A percentile compares a stretch with the other conserved stretches of the same genome.
phyloP scores from a whole-genome alignment of 2,888 invertebrate genomes.

The Coenonympha arcania region DNA sequence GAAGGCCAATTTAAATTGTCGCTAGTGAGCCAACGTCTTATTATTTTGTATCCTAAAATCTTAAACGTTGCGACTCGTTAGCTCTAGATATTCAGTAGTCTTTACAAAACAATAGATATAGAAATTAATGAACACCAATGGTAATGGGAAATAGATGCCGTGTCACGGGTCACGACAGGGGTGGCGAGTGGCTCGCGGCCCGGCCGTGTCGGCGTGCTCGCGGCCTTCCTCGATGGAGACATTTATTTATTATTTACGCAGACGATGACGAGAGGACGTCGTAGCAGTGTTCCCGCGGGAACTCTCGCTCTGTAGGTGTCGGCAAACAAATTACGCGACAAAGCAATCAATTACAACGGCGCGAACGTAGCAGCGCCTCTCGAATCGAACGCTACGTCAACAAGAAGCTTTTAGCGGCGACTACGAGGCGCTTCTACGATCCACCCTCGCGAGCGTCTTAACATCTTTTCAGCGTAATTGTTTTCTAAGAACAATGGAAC shows the following conservation, averaged over 20 bases:
- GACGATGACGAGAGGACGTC: slow-evolving; percentile 57
- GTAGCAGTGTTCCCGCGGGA: slow-evolving; percentile 57
- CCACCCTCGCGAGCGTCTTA: slow-evolving; percentile 41
- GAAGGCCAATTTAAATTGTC: neutral
- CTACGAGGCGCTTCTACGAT: slow-evolving; percentile 49
- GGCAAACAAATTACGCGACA: slow-evolving; percentile 74
- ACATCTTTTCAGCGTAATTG: slow-evolving; percentile 44
- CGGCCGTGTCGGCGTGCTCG: slow-evolving; percentile 11
- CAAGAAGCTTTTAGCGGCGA: slow-evolving; percentile 69
- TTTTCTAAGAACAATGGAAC: slow-evolving; percentile 33
- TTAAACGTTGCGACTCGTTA: no score
- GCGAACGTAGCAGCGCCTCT: slow-evolving; percentile 61
- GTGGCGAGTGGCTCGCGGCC: slow-evolving; percentile 15
- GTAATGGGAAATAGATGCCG: slow-evolving; percentile 32
- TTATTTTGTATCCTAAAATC: neutral
- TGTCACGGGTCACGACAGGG: no score
- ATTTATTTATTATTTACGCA: slow-evolving; percentile 71
- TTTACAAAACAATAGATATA: neutral
- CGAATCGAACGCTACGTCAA: slow-evolving; percentile 70
- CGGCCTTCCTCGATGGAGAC: slow-evolving; percentile 36
- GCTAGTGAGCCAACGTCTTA: neutral
- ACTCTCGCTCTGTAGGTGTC: slow-evolving; percentile 46
- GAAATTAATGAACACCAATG: no score
- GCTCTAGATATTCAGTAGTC: no score
- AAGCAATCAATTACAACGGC: slow-evolving; percentile 74